Evolutionary conservation across 1,140 invertebrate genomes (phyloP).

Genomic region (Lordiphosa collinella): DNA sequence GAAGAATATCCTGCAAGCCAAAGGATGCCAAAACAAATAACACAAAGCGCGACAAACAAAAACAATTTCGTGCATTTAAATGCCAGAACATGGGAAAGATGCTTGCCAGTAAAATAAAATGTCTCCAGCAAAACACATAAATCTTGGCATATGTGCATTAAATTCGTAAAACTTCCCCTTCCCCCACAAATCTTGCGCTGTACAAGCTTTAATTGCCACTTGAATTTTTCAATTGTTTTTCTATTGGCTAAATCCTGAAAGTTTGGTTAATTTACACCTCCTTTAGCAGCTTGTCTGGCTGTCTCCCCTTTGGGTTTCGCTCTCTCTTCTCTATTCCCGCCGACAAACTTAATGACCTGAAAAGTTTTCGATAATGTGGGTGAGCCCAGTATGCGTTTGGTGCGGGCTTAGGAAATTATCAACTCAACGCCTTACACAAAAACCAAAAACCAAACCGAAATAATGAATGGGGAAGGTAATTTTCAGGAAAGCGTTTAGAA

Average conservation of each 20-base stretch:
- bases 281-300: conserved; percentile 2
- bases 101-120: conserved; percentile 55
- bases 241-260: conserved; percentile 33
- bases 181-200: conserved; percentile 15
- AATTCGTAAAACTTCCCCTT: conserved; percentile 28
- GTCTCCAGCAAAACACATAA: conserved; percentile 72
- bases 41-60: conserved; percentile 37
- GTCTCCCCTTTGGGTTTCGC: conserved; percentile 18
- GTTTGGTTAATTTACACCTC: conserved; percentile 38
- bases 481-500: conserved; percentile 68
- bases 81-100: conserved; percentile 45
- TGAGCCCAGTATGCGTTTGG: conserved; percentile 26
- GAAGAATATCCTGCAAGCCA: conserved; percentile 44
- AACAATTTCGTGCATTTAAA: conserved; percentile 75
- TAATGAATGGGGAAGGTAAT: conserved; percentile 44
- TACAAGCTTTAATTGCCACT: conserved; percentile 55
- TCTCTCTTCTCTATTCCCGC: conserved; percentile 24
- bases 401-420: conserved; percentile 65
- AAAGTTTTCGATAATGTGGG: conserved; percentile 74
- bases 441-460: conserved; percentile 23
- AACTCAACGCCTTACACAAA: conserved; percentile 55
- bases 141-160: conserved; percentile 75
- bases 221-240: conserved; percentile 72
- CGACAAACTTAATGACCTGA: conserved; percentile 75
- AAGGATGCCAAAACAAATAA: conserved; percentile 50